These are phyloP conservation scores for Cyanistes caeruleus DNA, from an alignment of 2,113 vertebrate genomes.

Conservation along the genomic window DNA sequence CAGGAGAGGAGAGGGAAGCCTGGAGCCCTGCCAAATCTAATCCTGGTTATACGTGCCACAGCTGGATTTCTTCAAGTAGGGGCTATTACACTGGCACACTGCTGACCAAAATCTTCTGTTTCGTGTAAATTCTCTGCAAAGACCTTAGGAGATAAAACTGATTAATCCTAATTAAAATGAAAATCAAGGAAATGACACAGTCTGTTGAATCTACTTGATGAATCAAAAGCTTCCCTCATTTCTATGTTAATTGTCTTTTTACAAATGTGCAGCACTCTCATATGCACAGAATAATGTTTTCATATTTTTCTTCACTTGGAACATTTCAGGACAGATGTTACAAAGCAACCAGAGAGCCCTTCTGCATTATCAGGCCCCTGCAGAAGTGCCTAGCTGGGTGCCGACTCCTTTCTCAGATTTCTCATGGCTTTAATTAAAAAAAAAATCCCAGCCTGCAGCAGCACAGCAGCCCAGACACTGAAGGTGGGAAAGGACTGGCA, in stretches of 20 bases:
- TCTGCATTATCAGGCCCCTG: not conserved
- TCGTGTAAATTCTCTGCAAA: constrained; percentile 16
- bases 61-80: constrained; percentile 40
- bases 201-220: constrained; percentile 62
- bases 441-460: not conserved
- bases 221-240: constrained; percentile 64
- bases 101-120: constrained; percentile 45
- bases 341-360: not conserved
- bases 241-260: constrained; percentile 62
- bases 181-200: constrained; percentile 65
- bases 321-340: not conserved
- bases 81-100: constrained; percentile 27
- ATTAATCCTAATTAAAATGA: constrained; percentile 70
- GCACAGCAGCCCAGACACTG: not conserved
- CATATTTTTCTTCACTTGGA: constrained; percentile 40
- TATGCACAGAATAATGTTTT: not conserved
- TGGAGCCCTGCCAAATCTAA: not conserved
- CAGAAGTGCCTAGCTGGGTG: not conserved
- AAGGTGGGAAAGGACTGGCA: not conserved
- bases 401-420: not conserved
- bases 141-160: constrained; percentile 52
- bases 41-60: not conserved
- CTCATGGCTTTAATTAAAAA: not conserved
- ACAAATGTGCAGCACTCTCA: constrained; percentile 34
- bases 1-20: not conserved